Percentiles rank a stretch among this genome's conserved stretches.
These are phyloP conservation scores for Scaptomyza flava DNA, from an alignment of 2,888 invertebrate genomes.

Conservation along the genomic window DNA sequence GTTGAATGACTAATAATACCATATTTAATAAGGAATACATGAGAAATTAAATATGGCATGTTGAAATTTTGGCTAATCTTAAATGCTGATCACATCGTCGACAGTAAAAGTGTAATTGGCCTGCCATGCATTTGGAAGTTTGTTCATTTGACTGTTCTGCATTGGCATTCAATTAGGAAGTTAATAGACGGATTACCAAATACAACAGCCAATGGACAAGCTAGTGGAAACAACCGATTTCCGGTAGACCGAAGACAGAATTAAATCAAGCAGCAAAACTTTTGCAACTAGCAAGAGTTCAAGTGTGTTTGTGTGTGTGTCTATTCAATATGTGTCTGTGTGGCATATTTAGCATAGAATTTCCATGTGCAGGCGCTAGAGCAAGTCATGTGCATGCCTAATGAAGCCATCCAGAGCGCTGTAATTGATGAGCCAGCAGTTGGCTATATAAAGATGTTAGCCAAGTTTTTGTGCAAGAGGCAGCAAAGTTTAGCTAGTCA, in stretches of 20 bases:
- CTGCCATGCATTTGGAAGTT: constrained; percentile 13
- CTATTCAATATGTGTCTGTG: constrained; percentile 16
- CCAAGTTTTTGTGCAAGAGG: constrained; percentile 27
- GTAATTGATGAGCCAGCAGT: constrained; percentile 62
- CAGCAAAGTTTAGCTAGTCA: constrained; percentile 43
- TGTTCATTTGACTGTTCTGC: constrained; percentile 33
- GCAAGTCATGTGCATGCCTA: constrained; percentile 73
- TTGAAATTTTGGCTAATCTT: constrained; percentile 30
- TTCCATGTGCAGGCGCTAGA: constrained; percentile 55
- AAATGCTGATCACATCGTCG: constrained; percentile 52
- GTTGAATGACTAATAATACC: too few relatives aligned
- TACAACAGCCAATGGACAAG: constrained; percentile 45
- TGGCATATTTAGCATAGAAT: constrained; percentile 47
- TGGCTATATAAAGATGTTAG: constrained; percentile 32
- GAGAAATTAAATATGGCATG: too few relatives aligned
- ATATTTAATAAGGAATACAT: too few relatives aligned
- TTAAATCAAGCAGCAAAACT: constrained; percentile 77
- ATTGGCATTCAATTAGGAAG: constrained; percentile 74
- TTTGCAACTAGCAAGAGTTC: constrained; percentile 47
- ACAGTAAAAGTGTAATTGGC: constrained; percentile 58
- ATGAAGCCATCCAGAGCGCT: constrained; percentile 65
- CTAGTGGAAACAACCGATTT: constrained; percentile 67
- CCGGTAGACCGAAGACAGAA: constrained; percentile 53
- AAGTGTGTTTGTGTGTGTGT: constrained; percentile 7
- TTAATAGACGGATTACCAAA: constrained; percentile 55